Conservation (phyloP, 1,140 invertebrate species). For the Oryzaephilus surinamensis region DNA sequence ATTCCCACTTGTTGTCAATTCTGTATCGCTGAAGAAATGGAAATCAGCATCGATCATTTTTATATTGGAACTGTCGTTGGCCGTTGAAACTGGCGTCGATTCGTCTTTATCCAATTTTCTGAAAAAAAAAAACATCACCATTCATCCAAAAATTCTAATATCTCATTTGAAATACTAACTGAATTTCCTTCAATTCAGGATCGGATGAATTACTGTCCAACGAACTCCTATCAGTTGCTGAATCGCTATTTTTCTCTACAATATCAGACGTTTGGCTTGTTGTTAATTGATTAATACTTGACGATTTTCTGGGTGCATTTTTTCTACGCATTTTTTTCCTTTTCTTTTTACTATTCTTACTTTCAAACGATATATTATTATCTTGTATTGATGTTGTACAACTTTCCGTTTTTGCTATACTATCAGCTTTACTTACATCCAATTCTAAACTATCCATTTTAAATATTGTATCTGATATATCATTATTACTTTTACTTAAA, state of each 20-base stretch:
- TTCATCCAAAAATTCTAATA: constrained; percentile 6
- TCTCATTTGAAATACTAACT: constrained; percentile 19
- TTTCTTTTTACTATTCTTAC: constrained; percentile 52
- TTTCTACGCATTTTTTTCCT: constrained; percentile 71
- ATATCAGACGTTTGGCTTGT: constrained; percentile 9
- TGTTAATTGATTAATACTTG: constrained; percentile 31
- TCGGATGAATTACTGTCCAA: constrained; percentile 33
- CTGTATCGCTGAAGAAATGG: constrained; percentile 88
- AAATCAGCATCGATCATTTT: constrained; percentile 49
- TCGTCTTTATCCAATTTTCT: constrained; percentile 4
- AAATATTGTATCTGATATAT: constrained; percentile 48
- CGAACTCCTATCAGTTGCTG: constrained; percentile 31
- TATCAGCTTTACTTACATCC: constrained; percentile 20
- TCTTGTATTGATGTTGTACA: constrained; percentile 19
- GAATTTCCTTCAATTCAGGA: constrained; percentile 26
- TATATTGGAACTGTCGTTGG: too few relatives aligned
- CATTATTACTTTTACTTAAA: constrained; percentile 33
- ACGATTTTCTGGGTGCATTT: constrained; percentile 58
- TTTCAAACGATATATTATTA: constrained; percentile 23
- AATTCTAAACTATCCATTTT: constrained; percentile 56
- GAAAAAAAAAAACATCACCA: constrained; percentile 3
- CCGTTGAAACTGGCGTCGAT: background rate
- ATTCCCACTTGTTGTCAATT: constrained; percentile 58
- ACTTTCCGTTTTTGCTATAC: background rate
- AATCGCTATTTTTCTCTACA: constrained; percentile 22